Conservation (phyloP, 2,113 vertebrate species). For the Cinclus mexicanus region DNA sequence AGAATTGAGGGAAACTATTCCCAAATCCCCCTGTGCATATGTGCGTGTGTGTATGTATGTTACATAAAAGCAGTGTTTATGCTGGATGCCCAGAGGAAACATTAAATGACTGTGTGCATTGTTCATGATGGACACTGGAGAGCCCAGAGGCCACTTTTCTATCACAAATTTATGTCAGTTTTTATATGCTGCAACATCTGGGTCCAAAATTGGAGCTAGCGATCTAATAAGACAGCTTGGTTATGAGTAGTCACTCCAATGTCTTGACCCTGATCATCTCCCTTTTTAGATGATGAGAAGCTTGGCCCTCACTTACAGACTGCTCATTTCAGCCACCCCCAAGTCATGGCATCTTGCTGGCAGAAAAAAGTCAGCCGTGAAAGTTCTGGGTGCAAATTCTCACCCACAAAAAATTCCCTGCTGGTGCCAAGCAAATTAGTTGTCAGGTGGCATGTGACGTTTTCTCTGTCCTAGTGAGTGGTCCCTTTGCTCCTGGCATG, state of each 20-base stretch:
- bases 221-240: slow-evolving; percentile 14
- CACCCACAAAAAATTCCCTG: background rate
- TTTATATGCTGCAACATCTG: slow-evolving; percentile 36
- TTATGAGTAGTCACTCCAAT: slow-evolving; percentile 18
- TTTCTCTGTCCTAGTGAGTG: background rate
- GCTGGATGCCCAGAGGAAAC: slow-evolving; percentile 28
- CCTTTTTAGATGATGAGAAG: background rate
- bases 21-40: background rate
- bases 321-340: background rate
- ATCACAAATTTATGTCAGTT: slow-evolving; percentile 14
- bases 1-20: background rate
- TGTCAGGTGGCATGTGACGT: accelerated
- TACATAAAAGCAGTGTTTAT: slow-evolving; percentile 28
- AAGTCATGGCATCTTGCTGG: accelerated
- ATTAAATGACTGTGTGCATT: background rate
- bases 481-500: background rate
- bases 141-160: slow-evolving; percentile 20
- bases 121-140: background rate
- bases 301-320: background rate
- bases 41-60: background rate
- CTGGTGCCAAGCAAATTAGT: background rate
- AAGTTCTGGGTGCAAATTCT: background rate
- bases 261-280: background rate
- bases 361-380: background rate
- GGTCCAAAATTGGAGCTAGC: background rate